Evolutionary conservation across 1,140 invertebrate species (phyloP), one percentile per base, ranked within the genome.

Genomic region (Drosophila arizonae): DNA sequence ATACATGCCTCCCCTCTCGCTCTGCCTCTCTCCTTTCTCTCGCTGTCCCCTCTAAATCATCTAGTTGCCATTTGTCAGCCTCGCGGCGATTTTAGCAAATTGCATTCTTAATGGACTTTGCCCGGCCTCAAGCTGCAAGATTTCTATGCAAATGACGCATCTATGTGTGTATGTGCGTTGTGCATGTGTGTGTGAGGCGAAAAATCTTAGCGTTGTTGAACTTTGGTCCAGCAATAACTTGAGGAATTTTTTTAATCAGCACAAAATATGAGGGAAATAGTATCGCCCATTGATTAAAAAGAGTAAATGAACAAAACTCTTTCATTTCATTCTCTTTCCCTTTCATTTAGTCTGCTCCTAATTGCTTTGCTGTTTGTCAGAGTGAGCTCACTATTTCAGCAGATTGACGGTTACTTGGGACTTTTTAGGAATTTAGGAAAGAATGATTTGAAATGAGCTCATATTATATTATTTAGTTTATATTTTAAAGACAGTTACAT

Each of bases 91-190:
- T 68, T 76, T 67, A 48, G 75, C 75, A 82, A 82, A 82, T 82
- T 82, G 72, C 72, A 82, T 82, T 82, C 79, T 82, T 82, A 82
- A 82, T 82, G 80, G 67, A 76, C 60, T 71, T 45, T 68, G 66
- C 69, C 57, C 51, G 46, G 55, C 51, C 58, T 10, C 57, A n/a
- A 30, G 50, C 52, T 57, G 45, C 43, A 63, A 45, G 55, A 48
- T 63, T 63, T 24, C 72, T 64, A 78, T 78, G 79, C 65, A 81
- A 81, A 81, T 81, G 64, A 66, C 61, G 66, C 54, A 24, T 70
- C 77, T 74, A 54, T 65, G 61, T 81, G 36, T 11, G 11, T 4
- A 10, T 39, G 33, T 57, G 41, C 26, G 6, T 28, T 52, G 50
- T 30, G 13, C 6, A 26, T 10, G 39, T 15, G 30, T 61, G 50